Percentiles rank a stretch among this genome's conserved stretches.
phyloP scores from a whole-genome alignment of 1,140 invertebrate genomes.

The Neuroterus valhalla region DNA sequence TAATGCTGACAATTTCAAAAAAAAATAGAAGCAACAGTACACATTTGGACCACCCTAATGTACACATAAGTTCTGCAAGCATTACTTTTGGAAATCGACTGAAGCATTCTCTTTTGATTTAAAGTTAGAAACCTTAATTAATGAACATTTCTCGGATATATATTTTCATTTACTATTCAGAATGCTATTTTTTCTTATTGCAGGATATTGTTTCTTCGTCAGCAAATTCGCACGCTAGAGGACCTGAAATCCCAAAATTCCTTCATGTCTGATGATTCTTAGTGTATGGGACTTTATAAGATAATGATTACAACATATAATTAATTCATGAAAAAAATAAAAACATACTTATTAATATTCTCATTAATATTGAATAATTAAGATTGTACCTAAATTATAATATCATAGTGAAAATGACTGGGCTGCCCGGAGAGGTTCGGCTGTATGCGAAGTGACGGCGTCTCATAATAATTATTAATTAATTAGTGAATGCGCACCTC shows the following conservation, averaged over 20 bases:
- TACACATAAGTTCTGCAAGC: too few relatives aligned
- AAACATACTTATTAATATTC: slow-evolving; percentile 76
- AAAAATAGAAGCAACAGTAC: too few relatives aligned
- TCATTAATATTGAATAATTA: slow-evolving; percentile 76
- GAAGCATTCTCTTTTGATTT: too few relatives aligned
- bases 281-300: slow-evolving; percentile 77
- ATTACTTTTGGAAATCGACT: too few relatives aligned
- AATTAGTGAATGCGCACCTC: slow-evolving; percentile 66
- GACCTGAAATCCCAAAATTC: slow-evolving; percentile 94
- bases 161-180: slow-evolving; percentile 17
- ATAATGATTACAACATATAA: slow-evolving; percentile 75
- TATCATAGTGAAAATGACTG: slow-evolving; percentile 68
- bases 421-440: slow-evolving; percentile 68
- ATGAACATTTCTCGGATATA: too few relatives aligned
- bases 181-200: slow-evolving; percentile 56
- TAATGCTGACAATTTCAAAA: too few relatives aligned
- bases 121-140: too few relatives aligned
- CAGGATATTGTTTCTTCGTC: slow-evolving; percentile 92
- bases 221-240: slow-evolving; percentile 92
- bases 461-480: slow-evolving; percentile 59
- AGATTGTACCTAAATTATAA: slow-evolving; percentile 76
- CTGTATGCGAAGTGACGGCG: slow-evolving; percentile 56
- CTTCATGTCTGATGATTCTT: slow-evolving; percentile 88
- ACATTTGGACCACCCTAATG: too few relatives aligned
- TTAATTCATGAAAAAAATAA: slow-evolving; percentile 74